Percentiles rank a stretch among this genome's conserved stretches.
These are phyloP conservation scores for Terebella lapidaria DNA, from an alignment of 2,888 invertebrate genomes.

Conservation along the genomic window DNA sequence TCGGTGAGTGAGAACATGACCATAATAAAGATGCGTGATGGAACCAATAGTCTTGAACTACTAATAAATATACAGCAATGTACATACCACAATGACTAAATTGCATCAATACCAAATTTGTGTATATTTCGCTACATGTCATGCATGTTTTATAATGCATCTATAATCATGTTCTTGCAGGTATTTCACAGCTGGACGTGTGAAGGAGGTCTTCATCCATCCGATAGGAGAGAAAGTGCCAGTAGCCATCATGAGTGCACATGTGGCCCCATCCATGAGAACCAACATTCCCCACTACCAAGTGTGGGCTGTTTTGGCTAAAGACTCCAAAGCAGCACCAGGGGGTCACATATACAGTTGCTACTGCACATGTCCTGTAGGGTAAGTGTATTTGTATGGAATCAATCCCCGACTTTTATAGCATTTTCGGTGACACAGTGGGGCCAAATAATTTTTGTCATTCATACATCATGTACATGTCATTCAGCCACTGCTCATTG, in stretches of 20 bases:
- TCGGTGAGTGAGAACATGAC: not conserved
- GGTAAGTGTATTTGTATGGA: not conserved
- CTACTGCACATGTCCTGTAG: slow-evolving; percentile 5
- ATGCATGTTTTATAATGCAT: not conserved
- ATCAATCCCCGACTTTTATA: not conserved
- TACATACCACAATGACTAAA: too few species aligned
- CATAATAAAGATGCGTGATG: too few species aligned
- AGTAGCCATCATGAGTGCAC: not conserved
- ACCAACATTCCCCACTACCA: slow-evolving; percentile 2
- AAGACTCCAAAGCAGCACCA: not conserved
- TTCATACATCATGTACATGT: too few species aligned
- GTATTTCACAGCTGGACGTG: not conserved
- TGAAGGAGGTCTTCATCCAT: not conserved
- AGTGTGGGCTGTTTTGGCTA: slow-evolving; percentile 4
- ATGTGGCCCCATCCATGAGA: not conserved
- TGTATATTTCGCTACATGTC: too few species aligned
- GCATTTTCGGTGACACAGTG: too few species aligned
- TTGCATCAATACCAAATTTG: too few species aligned
- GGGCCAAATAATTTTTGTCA: too few species aligned
- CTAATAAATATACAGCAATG: too few species aligned
- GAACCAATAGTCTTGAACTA: too few species aligned
- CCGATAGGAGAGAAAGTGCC: not conserved
- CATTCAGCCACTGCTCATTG: too few species aligned
- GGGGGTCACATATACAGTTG: slow-evolving; percentile 2
- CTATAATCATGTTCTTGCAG: not conserved